Evolutionary conservation across 2,113 vertebrate genomes (phyloP).

Genomic region (Passer domesticus): DNA sequence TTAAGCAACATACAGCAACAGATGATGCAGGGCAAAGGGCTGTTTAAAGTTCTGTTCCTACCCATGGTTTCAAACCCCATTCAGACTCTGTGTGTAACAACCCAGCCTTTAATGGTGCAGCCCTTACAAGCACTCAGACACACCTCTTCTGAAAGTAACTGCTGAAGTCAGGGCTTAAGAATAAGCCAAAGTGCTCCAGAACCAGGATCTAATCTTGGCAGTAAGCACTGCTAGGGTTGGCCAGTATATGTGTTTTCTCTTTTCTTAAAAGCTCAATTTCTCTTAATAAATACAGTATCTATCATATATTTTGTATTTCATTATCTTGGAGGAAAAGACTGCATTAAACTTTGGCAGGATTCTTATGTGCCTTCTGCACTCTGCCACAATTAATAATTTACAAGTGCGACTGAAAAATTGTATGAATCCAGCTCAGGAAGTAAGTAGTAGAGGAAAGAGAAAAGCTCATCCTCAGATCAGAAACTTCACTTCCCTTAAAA

Average conservation of each 20-base stretch:
- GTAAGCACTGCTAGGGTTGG: neutral
- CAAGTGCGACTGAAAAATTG: neutral
- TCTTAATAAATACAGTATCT: neutral
- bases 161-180: neutral
- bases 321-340: neutral
- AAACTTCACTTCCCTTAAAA: neutral
- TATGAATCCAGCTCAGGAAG: neutral
- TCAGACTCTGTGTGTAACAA: neutral
- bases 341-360: neutral
- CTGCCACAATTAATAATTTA: neutral
- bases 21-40: conserved; percentile 48
- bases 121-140: neutral
- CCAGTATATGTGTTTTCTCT: neutral
- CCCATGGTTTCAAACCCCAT: neutral
- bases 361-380: neutral
- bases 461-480: conserved; percentile 17
- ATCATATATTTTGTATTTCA: neutral
- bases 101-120: neutral
- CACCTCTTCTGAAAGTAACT: neutral
- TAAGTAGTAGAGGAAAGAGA: neutral
- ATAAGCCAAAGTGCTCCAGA: neutral
- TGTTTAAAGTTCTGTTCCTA: neutral
- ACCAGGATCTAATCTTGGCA: neutral
- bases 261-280: neutral
- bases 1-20: conserved; percentile 41